These are phyloP conservation scores for Apogon hyalosoma DNA, from an alignment of 2,797 vertebrate genomes.

Conservation along the genomic window DNA sequence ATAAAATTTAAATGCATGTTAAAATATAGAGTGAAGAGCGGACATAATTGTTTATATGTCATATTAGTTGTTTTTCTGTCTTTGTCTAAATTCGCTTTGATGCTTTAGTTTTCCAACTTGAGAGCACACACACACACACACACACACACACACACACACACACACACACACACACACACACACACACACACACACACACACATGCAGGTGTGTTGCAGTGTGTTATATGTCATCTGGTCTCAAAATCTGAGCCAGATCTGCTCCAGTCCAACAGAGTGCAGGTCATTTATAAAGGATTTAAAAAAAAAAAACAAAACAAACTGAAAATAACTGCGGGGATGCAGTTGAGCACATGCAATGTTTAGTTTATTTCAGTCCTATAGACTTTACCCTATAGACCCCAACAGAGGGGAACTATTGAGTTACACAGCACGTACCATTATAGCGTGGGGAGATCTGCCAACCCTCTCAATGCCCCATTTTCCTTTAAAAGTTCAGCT, in stretches of 20 bases:
- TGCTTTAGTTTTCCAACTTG: background rate
- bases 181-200: constrained; percentile 11
- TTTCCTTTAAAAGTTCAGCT: constrained; percentile 87
- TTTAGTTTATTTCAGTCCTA: constrained; percentile 57
- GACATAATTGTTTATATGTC: background rate
- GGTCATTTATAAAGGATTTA: constrained; percentile 31
- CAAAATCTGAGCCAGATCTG: constrained; percentile 26
- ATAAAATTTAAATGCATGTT: background rate
- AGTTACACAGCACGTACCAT: constrained; percentile 89
- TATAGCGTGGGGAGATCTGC: constrained; percentile 87
- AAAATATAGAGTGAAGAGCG: background rate
- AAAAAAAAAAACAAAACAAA: background rate
- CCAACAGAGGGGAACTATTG: constrained; percentile 76
- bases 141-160: constrained; percentile 6
- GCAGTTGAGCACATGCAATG: constrained; percentile 28
- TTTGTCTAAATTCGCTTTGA: too few species aligned
- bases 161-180: constrained; percentile 6
- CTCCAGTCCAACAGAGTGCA: constrained; percentile 26
- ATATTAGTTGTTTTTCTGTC: background rate
- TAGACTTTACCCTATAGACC: constrained; percentile 70
- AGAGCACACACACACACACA: constrained; percentile 4
- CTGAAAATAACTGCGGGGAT: constrained; percentile 12
- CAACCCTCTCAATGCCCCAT: constrained; percentile 89
- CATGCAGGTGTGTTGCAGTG: constrained; percentile 46
- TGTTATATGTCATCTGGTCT: constrained; percentile 37